phyloP scores from a whole-genome alignment of 1,140 invertebrate species.

The Philotrypesis tridentata region DNA sequence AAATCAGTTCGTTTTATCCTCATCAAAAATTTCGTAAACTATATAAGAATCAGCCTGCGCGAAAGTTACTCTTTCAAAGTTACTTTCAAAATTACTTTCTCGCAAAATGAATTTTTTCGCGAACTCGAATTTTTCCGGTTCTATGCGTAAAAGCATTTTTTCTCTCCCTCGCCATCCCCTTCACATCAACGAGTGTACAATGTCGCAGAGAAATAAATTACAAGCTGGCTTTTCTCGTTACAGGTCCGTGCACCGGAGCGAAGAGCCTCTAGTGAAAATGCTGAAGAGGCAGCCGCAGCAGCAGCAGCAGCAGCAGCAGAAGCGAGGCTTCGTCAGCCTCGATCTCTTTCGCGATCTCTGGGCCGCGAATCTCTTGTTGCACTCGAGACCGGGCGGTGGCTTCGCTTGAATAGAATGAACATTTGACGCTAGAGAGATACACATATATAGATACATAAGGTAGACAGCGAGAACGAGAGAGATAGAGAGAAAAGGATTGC shows the following conservation, averaged over 20 bases:
- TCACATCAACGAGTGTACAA: too few relatives aligned
- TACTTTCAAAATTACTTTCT: too few relatives aligned
- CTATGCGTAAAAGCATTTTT: too few relatives aligned
- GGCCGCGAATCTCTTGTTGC: background rate
- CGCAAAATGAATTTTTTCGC: too few relatives aligned
- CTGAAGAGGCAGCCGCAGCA: background rate
- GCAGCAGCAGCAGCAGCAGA: background rate
- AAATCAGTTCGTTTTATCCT: too few relatives aligned
- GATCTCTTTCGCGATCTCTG: background rate
- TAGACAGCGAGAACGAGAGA: too few relatives aligned
- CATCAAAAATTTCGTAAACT: too few relatives aligned
- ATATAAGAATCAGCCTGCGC: too few relatives aligned
- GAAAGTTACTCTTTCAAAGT: too few relatives aligned
- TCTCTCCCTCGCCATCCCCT: background rate
- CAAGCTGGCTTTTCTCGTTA: background rate
- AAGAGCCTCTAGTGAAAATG: background rate
- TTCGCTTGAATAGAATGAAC: background rate
- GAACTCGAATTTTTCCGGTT: too few relatives aligned
- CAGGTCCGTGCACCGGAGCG: background rate
- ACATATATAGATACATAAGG: too few relatives aligned
- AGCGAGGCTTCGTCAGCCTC: background rate
- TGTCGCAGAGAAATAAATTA: too few relatives aligned
- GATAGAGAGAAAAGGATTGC: background rate
- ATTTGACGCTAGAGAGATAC: background rate
- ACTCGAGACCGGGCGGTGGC: background rate